Percentiles rank a stretch among this genome's conserved stretches.
phyloP scores from a whole-genome alignment of 2,888 invertebrate species.

The Tolmerus cingulatus region DNA sequence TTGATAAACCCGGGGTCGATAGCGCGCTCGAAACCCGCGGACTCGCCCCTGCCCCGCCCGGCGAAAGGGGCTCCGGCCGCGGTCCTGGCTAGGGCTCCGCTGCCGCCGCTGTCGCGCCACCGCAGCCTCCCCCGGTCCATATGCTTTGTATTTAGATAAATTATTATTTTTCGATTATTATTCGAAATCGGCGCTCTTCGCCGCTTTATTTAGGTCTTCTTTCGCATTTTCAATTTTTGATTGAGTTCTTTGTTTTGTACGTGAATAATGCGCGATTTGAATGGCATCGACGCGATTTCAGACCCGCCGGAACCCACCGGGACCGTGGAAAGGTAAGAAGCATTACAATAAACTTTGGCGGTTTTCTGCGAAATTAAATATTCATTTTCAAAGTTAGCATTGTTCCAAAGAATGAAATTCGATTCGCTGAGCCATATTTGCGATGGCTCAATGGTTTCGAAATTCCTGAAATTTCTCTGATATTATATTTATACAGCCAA shows the following conservation, averaged over 20 bases:
- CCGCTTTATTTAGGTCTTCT: not conserved
- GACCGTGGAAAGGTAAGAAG: not conserved
- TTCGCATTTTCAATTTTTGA: not conserved
- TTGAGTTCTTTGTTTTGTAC: not conserved
- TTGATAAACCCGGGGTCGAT: slow-evolving; percentile 40
- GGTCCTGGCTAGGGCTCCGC: not conserved
- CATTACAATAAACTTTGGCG: slow-evolving; percentile 12
- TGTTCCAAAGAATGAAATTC: not conserved
- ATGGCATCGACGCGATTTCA: not conserved
- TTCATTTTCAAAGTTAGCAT: not conserved
- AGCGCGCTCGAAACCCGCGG: slow-evolving; percentile 3
- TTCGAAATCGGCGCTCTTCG: not conserved
- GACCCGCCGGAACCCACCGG: not conserved
- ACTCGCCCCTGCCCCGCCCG: not conserved
- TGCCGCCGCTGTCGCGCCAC: not conserved
- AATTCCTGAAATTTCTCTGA: not conserved
- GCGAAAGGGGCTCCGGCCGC: not conserved
- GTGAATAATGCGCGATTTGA: not conserved
- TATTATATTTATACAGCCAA: not conserved
- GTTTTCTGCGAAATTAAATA: not conserved
- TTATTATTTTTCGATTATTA: slow-evolving; percentile 35
- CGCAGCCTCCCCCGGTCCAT: not conserved
- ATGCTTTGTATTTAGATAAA: slow-evolving; percentile 35
- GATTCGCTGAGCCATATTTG: not conserved
- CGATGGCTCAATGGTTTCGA: not conserved